Percentiles rank a stretch among this genome's conserved stretches.
phyloP scores from a whole-genome alignment of 2,888 invertebrate genomes.

The Orchestes rusci region DNA sequence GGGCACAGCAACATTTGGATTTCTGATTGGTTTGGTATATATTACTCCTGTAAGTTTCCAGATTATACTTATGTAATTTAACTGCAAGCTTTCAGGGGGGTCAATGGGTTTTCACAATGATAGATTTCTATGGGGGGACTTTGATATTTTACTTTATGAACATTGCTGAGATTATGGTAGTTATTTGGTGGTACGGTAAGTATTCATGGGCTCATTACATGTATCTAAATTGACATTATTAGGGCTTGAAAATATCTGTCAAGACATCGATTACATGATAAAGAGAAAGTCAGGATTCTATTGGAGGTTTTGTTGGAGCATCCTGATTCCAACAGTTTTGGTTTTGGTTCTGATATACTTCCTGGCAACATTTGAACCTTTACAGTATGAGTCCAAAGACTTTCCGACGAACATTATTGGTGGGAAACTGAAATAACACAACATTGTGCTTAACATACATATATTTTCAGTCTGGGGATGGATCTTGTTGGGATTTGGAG shows the following conservation, averaged over 20 bases:
- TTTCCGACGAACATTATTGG: conserved; percentile 29
- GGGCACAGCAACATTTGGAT: conserved; percentile 51
- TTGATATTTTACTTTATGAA: conserved; percentile 53
- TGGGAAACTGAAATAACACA: conserved; percentile 8
- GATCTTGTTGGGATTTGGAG: conserved; percentile 26
- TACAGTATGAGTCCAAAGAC: conserved; percentile 49
- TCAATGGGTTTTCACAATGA: conserved; percentile 52
- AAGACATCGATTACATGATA: conserved; percentile 76
- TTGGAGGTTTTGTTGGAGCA: conserved; percentile 73
- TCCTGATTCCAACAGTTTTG: conserved; percentile 65
- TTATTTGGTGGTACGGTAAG: conserved; percentile 34
- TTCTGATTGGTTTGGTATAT: conserved; percentile 60
- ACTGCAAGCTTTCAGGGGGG: conserved; percentile 47
- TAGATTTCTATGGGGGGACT: conserved; percentile 56
- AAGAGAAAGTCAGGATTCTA: conserved; percentile 60
- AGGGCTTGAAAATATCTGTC: conserved; percentile 59
- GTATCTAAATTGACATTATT: conserved; percentile 3
- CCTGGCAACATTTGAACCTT: conserved; percentile 51
- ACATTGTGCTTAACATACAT: not conserved
- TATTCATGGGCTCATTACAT: not conserved
- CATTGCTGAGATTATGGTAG: conserved; percentile 43
- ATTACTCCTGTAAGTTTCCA: conserved; percentile 60
- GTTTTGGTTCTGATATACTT: conserved; percentile 64
- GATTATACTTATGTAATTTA: not conserved
- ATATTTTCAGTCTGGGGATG: conserved; percentile 45